Conservation (phyloP, 2,113 vertebrate species). For the Pogona vitticeps region DNA sequence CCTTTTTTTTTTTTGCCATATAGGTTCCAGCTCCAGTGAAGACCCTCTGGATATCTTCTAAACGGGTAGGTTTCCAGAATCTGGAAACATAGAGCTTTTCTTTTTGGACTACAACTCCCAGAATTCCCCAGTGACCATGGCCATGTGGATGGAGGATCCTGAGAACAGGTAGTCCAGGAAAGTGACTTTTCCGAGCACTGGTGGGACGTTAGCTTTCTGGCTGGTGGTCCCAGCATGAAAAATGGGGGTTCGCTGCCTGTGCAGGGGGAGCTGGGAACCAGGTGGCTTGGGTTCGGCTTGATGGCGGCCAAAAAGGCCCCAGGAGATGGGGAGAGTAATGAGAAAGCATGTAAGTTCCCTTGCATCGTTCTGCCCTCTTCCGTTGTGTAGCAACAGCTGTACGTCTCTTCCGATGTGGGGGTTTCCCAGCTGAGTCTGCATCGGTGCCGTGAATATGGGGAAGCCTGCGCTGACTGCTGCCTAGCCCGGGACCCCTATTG, state of each 20-base stretch:
- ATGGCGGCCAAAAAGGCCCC: background rate
- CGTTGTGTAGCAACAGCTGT: conserved; percentile 83
- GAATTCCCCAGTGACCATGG: background rate
- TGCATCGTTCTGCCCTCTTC: no score
- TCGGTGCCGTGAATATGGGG: conserved; percentile 81
- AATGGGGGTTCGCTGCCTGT: background rate
- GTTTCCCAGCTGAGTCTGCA: conserved; percentile 86
- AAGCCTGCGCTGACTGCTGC: conserved; percentile 87
- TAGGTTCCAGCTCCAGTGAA: conserved; percentile 80
- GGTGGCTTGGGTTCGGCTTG: background rate
- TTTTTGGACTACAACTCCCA: background rate
- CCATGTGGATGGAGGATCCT: background rate
- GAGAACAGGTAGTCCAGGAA: background rate
- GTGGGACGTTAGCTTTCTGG: background rate
- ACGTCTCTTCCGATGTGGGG: conserved; percentile 83
- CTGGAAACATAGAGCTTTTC: background rate
- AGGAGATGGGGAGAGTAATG: no score
- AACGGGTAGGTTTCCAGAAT: conserved; percentile 72
- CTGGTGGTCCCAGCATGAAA: no score
- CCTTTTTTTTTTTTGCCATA: background rate
- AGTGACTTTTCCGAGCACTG: background rate
- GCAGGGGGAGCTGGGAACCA: no score
- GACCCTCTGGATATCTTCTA: conserved; percentile 85
- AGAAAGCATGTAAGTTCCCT: background rate
- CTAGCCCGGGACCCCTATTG: conserved; percentile 87